These are phyloP conservation scores for Argyrosomus japonicus DNA, from an alignment of 2,113 vertebrate species.

Conservation along the genomic window DNA sequence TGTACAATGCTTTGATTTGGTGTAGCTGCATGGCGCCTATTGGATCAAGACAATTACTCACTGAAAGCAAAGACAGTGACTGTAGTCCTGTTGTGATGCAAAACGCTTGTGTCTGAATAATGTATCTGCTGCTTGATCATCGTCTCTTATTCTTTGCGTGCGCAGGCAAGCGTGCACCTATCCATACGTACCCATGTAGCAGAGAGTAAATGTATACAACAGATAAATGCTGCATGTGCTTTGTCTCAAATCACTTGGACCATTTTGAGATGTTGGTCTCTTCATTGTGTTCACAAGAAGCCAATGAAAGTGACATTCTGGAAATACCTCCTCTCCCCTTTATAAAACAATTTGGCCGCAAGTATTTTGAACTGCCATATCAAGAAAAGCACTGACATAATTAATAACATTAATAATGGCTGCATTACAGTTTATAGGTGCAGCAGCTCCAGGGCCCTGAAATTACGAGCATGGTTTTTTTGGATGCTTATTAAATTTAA, in stretches of 20 bases:
- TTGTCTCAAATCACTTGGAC: background rate
- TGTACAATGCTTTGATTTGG: slow-evolving; percentile 17
- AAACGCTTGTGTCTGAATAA: slow-evolving; percentile 6
- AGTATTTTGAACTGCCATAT: background rate
- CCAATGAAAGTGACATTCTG: too few species aligned
- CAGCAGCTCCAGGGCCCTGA: background rate
- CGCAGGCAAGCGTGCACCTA: background rate
- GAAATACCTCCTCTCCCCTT: background rate
- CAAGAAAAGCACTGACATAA: background rate
- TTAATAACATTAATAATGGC: background rate
- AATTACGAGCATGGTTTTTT: background rate
- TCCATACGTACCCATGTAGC: background rate
- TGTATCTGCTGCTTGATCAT: background rate
- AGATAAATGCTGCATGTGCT: background rate
- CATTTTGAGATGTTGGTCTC: too few species aligned
- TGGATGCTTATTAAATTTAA: too few species aligned
- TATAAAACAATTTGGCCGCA: background rate
- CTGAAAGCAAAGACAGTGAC: slow-evolving; percentile 4
- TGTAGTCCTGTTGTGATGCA: slow-evolving; percentile 1
- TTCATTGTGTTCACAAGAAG: background rate
- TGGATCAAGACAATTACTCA: slow-evolving; percentile 15
- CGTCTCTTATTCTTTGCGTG: background rate
- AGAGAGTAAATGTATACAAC: background rate
- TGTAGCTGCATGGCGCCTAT: background rate
- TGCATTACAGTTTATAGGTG: background rate